These are phyloP conservation scores for Auanema sp. DNA, from an alignment of 2,888 invertebrate genomes.

Conservation along the genomic window DNA sequence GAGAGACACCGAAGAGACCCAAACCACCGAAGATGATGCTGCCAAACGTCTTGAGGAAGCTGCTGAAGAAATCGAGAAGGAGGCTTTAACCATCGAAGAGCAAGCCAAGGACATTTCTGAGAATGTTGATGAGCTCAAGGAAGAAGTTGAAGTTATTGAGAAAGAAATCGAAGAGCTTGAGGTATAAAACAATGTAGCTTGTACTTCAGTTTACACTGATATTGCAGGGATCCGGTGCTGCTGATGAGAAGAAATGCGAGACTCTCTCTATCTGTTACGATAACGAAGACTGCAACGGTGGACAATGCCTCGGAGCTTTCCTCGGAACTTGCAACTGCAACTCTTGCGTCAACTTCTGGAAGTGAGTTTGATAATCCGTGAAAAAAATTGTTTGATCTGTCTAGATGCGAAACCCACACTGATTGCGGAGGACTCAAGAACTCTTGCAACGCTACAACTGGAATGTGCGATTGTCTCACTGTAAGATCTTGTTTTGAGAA, in stretches of 20 bases:
- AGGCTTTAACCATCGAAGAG: too few species aligned
- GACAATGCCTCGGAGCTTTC: slow-evolving; percentile 11
- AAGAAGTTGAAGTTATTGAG: too few species aligned
- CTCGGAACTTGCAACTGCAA: slow-evolving; percentile 14
- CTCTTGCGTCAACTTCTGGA: slow-evolving; percentile 7
- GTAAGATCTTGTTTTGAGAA: not conserved
- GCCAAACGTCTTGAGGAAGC: too few species aligned
- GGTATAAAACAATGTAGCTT: too few species aligned
- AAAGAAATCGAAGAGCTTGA: too few species aligned
- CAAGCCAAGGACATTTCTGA: too few species aligned
- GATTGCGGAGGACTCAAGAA: slow-evolving; percentile 19
- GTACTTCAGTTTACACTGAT: too few species aligned
- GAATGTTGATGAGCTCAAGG: too few species aligned
- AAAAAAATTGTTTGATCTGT: not conserved
- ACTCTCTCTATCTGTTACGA: slow-evolving; percentile 5
- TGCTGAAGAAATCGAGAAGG: too few species aligned
- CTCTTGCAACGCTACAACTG: slow-evolving; percentile 13
- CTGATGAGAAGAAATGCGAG: not conserved
- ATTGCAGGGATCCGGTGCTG: not conserved
- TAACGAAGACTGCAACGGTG: slow-evolving; percentile 17
- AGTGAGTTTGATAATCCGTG: not conserved
- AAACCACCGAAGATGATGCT: too few species aligned
- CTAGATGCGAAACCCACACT: slow-evolving; percentile 10
- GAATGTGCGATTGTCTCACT: slow-evolving; percentile 15
- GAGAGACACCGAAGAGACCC: too few species aligned